These are phyloP conservation scores for Molossus alvarezi DNA, from an alignment of 2,797 vertebrate genomes.

Conservation along the genomic window DNA sequence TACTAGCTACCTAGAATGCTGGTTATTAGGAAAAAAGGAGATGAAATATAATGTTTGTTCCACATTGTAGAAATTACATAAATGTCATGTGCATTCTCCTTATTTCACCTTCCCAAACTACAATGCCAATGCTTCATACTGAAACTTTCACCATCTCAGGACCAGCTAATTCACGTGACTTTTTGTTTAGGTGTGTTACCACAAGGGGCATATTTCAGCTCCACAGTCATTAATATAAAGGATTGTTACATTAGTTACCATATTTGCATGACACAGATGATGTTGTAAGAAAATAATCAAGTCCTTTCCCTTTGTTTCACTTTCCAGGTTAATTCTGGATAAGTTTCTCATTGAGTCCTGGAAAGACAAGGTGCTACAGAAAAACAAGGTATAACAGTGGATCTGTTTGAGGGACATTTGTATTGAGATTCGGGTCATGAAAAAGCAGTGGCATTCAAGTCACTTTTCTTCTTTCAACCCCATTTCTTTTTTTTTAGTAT, in stretches of 20 bases:
- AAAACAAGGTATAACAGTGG: background rate
- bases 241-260: background rate
- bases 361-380: conserved; percentile 27
- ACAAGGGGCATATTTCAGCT: background rate
- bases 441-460: background rate
- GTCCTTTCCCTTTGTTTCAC: background rate
- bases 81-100: background rate
- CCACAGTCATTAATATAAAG: background rate
- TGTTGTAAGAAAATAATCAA: conserved; percentile 6
- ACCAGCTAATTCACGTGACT: background rate
- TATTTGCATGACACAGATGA: background rate
- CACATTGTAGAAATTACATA: background rate
- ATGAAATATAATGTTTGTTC: background rate
- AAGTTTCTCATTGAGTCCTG: background rate
- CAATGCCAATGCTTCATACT: background rate
- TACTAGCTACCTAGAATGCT: background rate
- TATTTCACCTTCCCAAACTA: background rate
- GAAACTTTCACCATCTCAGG: background rate
- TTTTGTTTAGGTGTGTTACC: background rate
- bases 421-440: background rate
- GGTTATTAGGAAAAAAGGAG: background rate
- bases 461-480: conserved; percentile 22
- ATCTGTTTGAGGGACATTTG: background rate
- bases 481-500: no score
- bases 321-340: background rate